These are phyloP conservation scores for Holacanthella duospinosa DNA, from an alignment of 2,888 invertebrate species.

Conservation along the genomic window DNA sequence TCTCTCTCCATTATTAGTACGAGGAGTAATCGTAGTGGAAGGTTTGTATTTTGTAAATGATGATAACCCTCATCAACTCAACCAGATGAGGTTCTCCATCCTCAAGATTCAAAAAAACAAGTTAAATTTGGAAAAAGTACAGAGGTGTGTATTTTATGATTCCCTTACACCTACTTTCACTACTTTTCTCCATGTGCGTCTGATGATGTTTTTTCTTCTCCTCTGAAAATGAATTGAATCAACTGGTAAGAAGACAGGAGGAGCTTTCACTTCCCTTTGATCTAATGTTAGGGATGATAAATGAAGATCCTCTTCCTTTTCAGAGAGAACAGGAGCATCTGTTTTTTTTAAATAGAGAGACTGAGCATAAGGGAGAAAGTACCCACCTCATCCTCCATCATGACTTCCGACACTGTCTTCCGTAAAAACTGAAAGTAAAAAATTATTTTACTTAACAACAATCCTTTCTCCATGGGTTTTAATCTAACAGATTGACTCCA, in stretches of 20 bases:
- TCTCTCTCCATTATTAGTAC: background rate
- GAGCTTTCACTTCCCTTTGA: background rate
- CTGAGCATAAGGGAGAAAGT: background rate
- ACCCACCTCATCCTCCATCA: background rate
- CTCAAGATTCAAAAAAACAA: background rate
- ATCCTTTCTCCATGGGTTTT: too few species aligned
- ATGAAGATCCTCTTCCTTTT: background rate
- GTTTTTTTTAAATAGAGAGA: too few species aligned
- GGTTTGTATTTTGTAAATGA: background rate
- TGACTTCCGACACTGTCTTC: background rate
- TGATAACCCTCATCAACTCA: slow-evolving; percentile 1
- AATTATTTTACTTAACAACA: too few species aligned
- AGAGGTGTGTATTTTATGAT: background rate
- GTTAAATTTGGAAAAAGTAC: background rate
- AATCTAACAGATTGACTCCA: too few species aligned
- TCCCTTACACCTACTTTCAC: background rate
- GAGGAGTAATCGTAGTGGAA: background rate
- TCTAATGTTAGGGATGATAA: too few species aligned
- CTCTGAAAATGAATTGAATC: background rate
- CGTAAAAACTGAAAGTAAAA: background rate
- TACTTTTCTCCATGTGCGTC: background rate
- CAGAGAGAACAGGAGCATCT: background rate
- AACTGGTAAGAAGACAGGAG: background rate
- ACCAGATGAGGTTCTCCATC: background rate
- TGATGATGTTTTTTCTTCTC: background rate